Conservation (phyloP, 2,797 vertebrate species). For the Balearica regulorum region DNA sequence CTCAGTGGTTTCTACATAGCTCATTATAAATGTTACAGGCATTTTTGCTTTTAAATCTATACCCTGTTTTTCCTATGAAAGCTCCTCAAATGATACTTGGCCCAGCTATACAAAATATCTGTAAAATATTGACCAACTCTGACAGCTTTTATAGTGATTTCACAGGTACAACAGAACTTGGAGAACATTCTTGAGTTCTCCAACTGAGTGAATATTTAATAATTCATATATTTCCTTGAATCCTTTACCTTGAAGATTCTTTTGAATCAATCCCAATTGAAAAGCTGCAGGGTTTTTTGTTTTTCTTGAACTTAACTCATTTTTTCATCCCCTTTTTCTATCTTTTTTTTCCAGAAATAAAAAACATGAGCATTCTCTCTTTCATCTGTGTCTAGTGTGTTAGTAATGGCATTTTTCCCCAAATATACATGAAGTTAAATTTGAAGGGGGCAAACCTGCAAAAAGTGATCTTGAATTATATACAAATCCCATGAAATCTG, state of each 20-base stretch:
- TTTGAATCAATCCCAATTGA: background rate
- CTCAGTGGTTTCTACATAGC: background rate
- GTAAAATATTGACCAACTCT: background rate
- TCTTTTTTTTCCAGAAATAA: background rate
- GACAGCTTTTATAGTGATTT: background rate
- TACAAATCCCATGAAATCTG: background rate
- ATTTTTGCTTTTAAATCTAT: background rate
- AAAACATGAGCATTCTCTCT: background rate
- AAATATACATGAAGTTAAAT: background rate
- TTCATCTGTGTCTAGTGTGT: background rate
- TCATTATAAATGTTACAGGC: background rate
- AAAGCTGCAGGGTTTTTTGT: background rate
- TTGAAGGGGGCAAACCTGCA: background rate
- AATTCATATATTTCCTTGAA: background rate
- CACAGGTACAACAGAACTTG: background rate
- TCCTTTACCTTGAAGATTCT: background rate
- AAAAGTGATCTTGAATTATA: background rate
- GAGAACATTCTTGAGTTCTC: background rate
- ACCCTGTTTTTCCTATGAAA: background rate
- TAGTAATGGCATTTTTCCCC: background rate
- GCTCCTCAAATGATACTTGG: background rate
- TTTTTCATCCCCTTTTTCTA: background rate
- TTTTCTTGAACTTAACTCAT: background rate
- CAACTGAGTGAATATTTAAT: background rate
- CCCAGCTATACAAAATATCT: background rate